Evolutionary conservation across 1,140 invertebrate species (phyloP), one percentile per base, ranked within the genome.

Genomic region (Aphis craccivora): DNA sequence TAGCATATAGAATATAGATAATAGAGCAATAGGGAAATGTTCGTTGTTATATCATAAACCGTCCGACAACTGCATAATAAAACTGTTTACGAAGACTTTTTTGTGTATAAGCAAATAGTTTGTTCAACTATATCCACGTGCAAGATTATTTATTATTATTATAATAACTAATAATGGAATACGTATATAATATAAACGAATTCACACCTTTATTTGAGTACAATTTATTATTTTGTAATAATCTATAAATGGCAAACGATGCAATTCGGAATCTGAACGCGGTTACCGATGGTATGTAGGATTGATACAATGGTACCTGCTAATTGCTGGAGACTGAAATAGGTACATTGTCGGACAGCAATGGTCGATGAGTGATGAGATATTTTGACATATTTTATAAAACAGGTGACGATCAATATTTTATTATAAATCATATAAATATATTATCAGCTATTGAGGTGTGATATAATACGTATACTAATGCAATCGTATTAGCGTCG

Each of bases 11-110:
- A 67, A 11, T 18, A 18, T n/a, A 67, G 30, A 67, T 67, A n/a
- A 67, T 5, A n/a, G 30, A 67, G 30, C 5, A 67, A 67, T 67
- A 67, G 30, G 4, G n/a, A 67, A 67, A 67, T n/a, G 60, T 67
- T 30, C 30, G 30, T n/a, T 67, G 60, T 5, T 76, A 76, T 76
- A 76, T 76, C 30, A n/a, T 67, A 67, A 67, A 30, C 4, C 30
- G 14, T 76, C n/a, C 60, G 60, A n/a, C 6, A 35, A 14, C 5
- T n/a, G 60, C 6, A 76, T 4, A n/a, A 76, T 18, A 14, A 76
- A 76, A 76, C 30, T 76, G 60, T 76, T n/a, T n/a, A 76, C 30
- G 60, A n/a, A 76, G n/a, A 76, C 60, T 76, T 76, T 67, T 76
- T 76, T 76, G 60, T 76, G n/a, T 76, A 76, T 2, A 76, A 4